Evolutionary conservation across 2,113 vertebrate genomes (phyloP), one percentile per base, ranked within the genome.

Genomic region (Eubucco bourcierii): DNA sequence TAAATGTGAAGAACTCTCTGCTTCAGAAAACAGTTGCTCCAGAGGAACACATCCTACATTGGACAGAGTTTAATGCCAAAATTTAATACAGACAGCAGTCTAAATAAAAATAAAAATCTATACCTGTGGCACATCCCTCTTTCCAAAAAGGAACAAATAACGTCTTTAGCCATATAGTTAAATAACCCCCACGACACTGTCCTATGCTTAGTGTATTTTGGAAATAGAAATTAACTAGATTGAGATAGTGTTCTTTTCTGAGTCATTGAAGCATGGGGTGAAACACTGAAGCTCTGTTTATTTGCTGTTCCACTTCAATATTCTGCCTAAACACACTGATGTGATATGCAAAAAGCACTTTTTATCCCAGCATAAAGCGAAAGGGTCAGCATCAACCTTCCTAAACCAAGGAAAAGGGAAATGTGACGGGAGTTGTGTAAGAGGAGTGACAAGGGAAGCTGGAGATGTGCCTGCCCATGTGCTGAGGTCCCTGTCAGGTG

Each of bases 381-480:
- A 76, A 15, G 21, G n/a, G 53, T 47, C 28, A 55, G 24, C 28
- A 75, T n/a, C 29, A 65, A 46, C 29, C 7, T n/a, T 83, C 28
- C 58, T 28, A 55, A 15, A 25, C 15, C 7, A 55, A 28, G 27
- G 53, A 28, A 55, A 55, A 55, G 21, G 14, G 29, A 55, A 86
- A 15, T 0, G 2, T 52, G 29, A 44, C 3, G 7, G 3, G 18
- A 25, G 23, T 19, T 1, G 0, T 23, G 15, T 4, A n/a, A 18
- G 53, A 60, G 11, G 19, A 70, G 10, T 20, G 59, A 21, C 2
- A 25, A 53, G 39, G 19, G 65, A 39, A n/a, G 10, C 11, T 64
- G 68, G 28, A 39, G 34, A 20, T 20, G 8, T n/a, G 52, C 28
- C 9, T 12, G 25, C 9, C 24, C 41, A 4, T 3, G 6, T 46